phyloP scores from a whole-genome alignment of 2,888 invertebrate species.

The Cheilosia vulpina region DNA sequence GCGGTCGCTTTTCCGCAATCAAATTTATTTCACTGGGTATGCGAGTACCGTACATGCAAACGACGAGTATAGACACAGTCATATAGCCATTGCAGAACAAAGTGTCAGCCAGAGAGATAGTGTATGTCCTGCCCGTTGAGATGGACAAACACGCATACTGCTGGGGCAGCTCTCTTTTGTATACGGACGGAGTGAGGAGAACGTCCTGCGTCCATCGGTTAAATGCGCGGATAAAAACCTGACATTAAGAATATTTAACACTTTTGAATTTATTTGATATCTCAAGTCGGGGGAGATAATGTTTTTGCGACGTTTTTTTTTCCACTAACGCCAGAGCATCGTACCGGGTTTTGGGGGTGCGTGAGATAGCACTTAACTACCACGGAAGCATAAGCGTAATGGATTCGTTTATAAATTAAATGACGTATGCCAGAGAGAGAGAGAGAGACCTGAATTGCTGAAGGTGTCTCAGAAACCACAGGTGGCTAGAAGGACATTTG shows the following conservation, averaged over 20 bases:
- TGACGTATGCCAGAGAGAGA: conserved; percentile 39
- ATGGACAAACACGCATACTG: conserved; percentile 67
- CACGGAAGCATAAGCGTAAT: conserved; percentile 68
- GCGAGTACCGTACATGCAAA: conserved; percentile 10
- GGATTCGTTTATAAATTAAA: conserved; percentile 68
- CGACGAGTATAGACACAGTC: conserved; percentile 21
- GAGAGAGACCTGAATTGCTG: conserved; percentile 16
- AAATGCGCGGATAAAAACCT: conserved; percentile 66
- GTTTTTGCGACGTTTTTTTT: conserved; percentile 15
- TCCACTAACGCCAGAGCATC: background rate
- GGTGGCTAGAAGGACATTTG: conserved; percentile 53
- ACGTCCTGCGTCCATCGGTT: conserved; percentile 61
- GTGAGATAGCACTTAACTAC: conserved; percentile 73
- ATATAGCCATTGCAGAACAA: conserved; percentile 50
- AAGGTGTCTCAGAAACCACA: conserved; percentile 63
- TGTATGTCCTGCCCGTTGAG: conserved; percentile 58
- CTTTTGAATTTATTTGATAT: conserved; percentile 73
- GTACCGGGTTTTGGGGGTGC: conserved; percentile 60
- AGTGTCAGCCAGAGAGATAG: conserved; percentile 69
- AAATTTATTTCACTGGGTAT: conserved; percentile 61
- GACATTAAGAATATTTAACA: conserved; percentile 70
- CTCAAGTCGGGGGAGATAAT: conserved; percentile 53
- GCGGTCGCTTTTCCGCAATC: conserved; percentile 69
- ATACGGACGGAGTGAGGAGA: background rate
- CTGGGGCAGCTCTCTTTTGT: background rate